Conservation (phyloP, 2,113 vertebrate species). For the Scopus umbretta region DNA sequence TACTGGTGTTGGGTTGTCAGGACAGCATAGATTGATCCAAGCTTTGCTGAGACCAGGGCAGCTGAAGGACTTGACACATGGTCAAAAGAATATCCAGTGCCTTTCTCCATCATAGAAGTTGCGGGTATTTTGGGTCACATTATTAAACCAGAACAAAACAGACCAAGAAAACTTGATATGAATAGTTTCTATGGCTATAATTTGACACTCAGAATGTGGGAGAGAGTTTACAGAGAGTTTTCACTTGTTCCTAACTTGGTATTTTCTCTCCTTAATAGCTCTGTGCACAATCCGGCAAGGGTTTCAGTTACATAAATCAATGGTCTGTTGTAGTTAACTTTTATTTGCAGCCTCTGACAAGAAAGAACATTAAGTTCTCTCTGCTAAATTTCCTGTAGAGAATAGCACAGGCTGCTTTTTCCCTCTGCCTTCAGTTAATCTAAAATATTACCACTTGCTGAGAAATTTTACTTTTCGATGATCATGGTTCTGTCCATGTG, state of each 20-base stretch:
- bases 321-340: not conserved
- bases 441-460: not conserved
- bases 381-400: not conserved
- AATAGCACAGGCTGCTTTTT: not conserved
- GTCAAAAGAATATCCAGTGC: not conserved
- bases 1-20: not conserved
- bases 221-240: not conserved
- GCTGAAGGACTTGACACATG: not conserved
- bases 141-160: not conserved
- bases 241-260: not conserved
- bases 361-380: conserved; percentile 40
- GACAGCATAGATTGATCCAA: not conserved
- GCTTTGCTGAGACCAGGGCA: not conserved
- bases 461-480: not conserved
- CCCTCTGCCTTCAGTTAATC: not conserved
- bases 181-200: not conserved
- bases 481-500: not conserved
- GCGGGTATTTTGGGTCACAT: not conserved
- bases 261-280: not conserved
- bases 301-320: conserved; percentile 42
- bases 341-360: not conserved
- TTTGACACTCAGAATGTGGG: not conserved
- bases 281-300: not conserved
- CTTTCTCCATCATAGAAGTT: not conserved
- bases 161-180: not conserved